A percentile compares a stretch with the other conserved stretches of the same genome.
phyloP scores from a whole-genome alignment of 2,888 invertebrate genomes.

The Brachynemurus nebulosus region DNA sequence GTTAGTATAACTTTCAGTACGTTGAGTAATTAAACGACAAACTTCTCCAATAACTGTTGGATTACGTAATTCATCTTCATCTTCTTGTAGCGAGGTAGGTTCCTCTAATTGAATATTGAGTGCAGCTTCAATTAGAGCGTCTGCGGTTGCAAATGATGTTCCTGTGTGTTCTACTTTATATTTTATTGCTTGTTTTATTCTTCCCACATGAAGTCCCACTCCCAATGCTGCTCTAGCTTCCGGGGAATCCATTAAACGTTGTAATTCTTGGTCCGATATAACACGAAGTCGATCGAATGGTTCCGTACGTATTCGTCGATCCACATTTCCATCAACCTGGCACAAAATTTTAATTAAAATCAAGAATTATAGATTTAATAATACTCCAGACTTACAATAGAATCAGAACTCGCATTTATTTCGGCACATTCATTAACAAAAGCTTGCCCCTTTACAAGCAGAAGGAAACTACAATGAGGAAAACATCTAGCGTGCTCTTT shows the following conservation, averaged over 20 bases:
- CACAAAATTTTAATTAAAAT: neutral
- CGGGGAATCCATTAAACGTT: slow-evolving; percentile 32
- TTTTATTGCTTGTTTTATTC: slow-evolving; percentile 42
- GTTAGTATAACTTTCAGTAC: neutral
- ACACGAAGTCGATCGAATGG: slow-evolving; percentile 19
- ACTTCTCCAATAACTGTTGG: neutral
- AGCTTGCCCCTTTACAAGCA: slow-evolving; percentile 64
- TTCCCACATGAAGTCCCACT: slow-evolving; percentile 43
- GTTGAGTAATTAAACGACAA: slow-evolving; percentile 5
- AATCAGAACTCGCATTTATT: neutral
- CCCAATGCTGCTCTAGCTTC: slow-evolving; percentile 38
- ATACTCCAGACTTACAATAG: neutral
- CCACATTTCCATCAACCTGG: neutral
- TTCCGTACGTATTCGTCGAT: neutral
- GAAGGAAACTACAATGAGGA: slow-evolving; percentile 73
- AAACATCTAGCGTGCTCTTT: slow-evolving; percentile 90
- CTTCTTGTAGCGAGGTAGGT: slow-evolving; percentile 33
- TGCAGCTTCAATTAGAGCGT: slow-evolving; percentile 59
- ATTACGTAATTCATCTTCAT: slow-evolving; percentile 29
- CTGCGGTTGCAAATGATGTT: slow-evolving; percentile 47
- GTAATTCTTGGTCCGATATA: slow-evolving; percentile 27
- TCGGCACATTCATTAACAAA: slow-evolving; percentile 42
- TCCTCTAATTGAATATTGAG: slow-evolving; percentile 52
- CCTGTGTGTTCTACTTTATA: slow-evolving; percentile 43
- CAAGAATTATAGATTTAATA: neutral